Conservation (phyloP, 2,797 vertebrate genomes). For the Ptychobarbus kaznakovi region DNA sequence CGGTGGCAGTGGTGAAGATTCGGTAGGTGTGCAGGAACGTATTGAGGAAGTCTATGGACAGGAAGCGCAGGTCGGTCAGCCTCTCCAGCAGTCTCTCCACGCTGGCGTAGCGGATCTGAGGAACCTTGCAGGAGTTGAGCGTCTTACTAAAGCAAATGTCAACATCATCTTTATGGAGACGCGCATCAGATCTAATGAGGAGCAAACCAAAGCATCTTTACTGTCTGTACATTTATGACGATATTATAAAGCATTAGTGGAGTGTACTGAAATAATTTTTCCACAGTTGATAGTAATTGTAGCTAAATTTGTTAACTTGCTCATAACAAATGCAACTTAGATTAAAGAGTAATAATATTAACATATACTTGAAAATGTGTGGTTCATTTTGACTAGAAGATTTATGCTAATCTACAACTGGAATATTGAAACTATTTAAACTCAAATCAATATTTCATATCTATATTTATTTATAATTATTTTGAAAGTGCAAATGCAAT, state of each 20-base stretch:
- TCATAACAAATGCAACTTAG: background rate
- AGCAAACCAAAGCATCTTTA: slow-evolving; percentile 58
- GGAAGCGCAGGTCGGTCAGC: slow-evolving; percentile 94
- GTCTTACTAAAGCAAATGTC: slow-evolving; percentile 99
- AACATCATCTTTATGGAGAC: slow-evolving; percentile 95
- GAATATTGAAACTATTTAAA: slow-evolving; percentile 10
- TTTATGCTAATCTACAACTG: background rate
- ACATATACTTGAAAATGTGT: background rate
- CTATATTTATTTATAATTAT: background rate
- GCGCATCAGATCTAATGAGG: slow-evolving; percentile 88
- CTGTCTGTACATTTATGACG: background rate
- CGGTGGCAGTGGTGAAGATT: slow-evolving; percentile 91
- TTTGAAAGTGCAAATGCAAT: background rate
- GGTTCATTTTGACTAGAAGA: background rate
- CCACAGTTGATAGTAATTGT: background rate
- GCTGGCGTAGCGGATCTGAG: slow-evolving; percentile 96
- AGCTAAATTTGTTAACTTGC: background rate
- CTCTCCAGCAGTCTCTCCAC: slow-evolving; percentile 95
- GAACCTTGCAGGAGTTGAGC: slow-evolving; percentile 98
- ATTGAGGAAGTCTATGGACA: slow-evolving; percentile 99
- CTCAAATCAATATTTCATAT: background rate
- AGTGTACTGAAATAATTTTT: slow-evolving; percentile 7
- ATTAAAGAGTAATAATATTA: background rate
- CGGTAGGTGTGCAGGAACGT: slow-evolving; percentile 98
- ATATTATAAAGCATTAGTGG: background rate